A percentile compares a stretch with the other conserved stretches of the same genome.
These are phyloP conservation scores for Cosmia pyralina DNA, from an alignment of 2,888 invertebrate genomes.

Conservation along the genomic window DNA sequence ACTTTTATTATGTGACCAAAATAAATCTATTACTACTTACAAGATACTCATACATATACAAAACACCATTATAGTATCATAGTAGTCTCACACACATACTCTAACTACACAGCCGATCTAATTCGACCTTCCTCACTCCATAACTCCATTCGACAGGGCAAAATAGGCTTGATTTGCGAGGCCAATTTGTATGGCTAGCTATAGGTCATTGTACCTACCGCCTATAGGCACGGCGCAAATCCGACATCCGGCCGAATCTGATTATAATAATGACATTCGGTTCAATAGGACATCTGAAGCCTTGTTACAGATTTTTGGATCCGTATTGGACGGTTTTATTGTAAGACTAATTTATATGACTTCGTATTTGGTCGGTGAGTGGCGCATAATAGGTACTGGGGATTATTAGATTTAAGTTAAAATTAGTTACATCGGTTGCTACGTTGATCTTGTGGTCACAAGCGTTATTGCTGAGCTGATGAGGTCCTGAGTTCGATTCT, in stretches of 20 bases:
- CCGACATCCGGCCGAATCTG: conserved; percentile 60
- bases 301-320: conserved; percentile 33
- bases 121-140: conserved; percentile 11
- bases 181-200: conserved; percentile 38
- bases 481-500: no score
- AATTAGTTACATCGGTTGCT: no score
- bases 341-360: conserved; percentile 10
- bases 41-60: no score
- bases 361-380: neutral
- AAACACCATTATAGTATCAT: neutral
- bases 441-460: no score
- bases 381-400: no score
- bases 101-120: conserved; percentile 1
- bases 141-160: conserved; percentile 14
- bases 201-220: conserved; percentile 51
- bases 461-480: no score
- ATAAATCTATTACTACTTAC: no score
- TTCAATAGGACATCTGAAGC: conserved; percentile 38
- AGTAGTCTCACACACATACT: conserved; percentile 1
- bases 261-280: conserved; percentile 65
- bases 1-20: no score
- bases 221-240: conserved; percentile 36
- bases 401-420: no score
- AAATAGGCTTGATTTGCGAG: conserved; percentile 36
- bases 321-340: conserved; percentile 12